Conservation (phyloP, 2,797 vertebrate genomes). For the Xiphophorus birchmanni region DNA sequence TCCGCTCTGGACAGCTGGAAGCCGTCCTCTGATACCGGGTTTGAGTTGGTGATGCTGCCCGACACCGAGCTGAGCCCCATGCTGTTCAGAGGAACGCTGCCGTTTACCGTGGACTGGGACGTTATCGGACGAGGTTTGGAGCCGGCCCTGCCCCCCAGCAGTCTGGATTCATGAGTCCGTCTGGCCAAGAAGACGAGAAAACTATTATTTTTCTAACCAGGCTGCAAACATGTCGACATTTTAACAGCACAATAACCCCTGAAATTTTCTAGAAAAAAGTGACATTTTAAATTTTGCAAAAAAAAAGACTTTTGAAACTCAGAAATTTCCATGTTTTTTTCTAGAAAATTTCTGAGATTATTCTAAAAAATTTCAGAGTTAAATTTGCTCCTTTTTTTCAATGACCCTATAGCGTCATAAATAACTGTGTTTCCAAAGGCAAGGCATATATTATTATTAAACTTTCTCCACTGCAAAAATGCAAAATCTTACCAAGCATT, state of each 20-base stretch:
- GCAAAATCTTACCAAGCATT: no score
- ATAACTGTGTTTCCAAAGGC: no score
- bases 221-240: not conserved
- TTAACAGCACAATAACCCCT: not conserved
- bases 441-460: no score
- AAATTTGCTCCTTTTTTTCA: no score
- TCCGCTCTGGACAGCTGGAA: conserved; percentile 65
- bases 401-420: no score
- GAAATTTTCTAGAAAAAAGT: not conserved
- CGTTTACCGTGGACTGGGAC: conserved; percentile 65
- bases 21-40: conserved; percentile 37
- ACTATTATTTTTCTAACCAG: not conserved
- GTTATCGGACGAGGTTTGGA: conserved; percentile 72
- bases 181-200: conserved; percentile 45
- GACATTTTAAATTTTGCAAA: no score
- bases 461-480: no score
- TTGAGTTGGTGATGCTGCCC: conserved; percentile 45
- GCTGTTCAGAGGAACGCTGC: conserved; percentile 60
- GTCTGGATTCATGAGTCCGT: conserved; percentile 74
- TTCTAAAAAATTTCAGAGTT: no score
- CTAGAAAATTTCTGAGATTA: no score
- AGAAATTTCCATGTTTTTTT: no score
- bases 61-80: conserved; percentile 53
- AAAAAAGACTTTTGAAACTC: no score
- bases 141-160: conserved; percentile 62